phyloP scores from a whole-genome alignment of 2,113 vertebrate species.

The Triplophysa dalaica region DNA sequence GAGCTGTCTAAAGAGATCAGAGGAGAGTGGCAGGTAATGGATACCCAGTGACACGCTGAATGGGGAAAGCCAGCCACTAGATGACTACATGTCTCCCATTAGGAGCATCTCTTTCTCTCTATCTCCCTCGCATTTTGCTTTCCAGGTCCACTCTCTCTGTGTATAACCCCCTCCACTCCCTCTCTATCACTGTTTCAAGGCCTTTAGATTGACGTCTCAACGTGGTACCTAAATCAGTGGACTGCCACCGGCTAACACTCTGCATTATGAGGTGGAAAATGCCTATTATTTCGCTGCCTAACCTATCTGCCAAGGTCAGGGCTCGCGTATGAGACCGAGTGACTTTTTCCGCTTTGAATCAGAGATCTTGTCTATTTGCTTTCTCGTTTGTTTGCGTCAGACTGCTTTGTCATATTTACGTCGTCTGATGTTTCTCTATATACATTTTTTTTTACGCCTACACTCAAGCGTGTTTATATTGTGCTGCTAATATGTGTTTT shows the following conservation, averaged over 20 bases:
- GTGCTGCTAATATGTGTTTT: slow-evolving; percentile 33
- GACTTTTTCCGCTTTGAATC: slow-evolving; percentile 74
- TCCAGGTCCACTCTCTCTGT: slow-evolving; percentile 26
- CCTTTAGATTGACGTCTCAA: slow-evolving; percentile 84
- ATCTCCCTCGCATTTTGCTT: slow-evolving; percentile 13
- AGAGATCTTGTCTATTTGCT: slow-evolving; percentile 52
- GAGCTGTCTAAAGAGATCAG: slow-evolving; percentile 99
- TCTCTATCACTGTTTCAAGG: slow-evolving; percentile 71
- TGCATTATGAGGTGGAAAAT: slow-evolving; percentile 92
- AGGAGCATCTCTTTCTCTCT: slow-evolving; percentile 68
- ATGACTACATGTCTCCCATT: slow-evolving; percentile 85
- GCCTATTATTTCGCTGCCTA: slow-evolving; percentile 87
- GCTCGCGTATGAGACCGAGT: slow-evolving; percentile 52
- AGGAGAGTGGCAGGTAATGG: slow-evolving; percentile 98
- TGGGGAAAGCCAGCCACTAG: slow-evolving; percentile 84
- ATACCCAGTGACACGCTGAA: slow-evolving; percentile 91
- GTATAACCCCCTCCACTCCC: slow-evolving; percentile 5
- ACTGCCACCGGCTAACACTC: slow-evolving; percentile 88
- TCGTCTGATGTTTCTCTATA: neutral
- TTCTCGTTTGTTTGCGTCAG: slow-evolving; percentile 30
- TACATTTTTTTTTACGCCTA: slow-evolving; percentile 8
- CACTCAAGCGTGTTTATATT: slow-evolving; percentile 22
- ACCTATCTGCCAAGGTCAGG: slow-evolving; percentile 81
- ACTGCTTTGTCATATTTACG: neutral
- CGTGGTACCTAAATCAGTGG: slow-evolving; percentile 88